Percentiles rank a stretch among this genome's conserved stretches.
These are phyloP conservation scores for Pitangus sulphuratus DNA, from an alignment of 2,797 vertebrate species.

Conservation along the genomic window DNA sequence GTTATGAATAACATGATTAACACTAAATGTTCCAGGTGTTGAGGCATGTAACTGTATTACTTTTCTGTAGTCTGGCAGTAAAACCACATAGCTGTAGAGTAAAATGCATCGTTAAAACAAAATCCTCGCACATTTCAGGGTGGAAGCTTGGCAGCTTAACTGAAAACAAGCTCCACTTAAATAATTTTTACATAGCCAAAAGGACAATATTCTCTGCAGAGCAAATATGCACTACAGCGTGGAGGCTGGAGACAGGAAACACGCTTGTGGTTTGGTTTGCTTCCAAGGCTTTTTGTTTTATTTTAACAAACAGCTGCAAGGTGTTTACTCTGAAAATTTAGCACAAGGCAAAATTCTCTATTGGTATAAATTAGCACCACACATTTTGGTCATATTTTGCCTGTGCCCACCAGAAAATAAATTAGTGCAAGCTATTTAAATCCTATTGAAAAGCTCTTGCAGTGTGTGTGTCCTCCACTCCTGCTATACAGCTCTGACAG, in stretches of 20 bases:
- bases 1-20: neutral
- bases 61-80: conserved; percentile 32
- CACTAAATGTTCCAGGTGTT: neutral
- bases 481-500: neutral
- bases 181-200: conserved; percentile 56
- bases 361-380: conserved; percentile 11
- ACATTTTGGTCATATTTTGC: neutral
- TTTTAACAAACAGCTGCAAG: conserved; percentile 55
- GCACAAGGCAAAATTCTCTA: conserved; percentile 13
- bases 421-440: conserved; percentile 1
- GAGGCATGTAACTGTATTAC: neutral
- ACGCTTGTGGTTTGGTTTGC: conserved; percentile 59
- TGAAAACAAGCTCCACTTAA: conserved; percentile 63
- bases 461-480: neutral
- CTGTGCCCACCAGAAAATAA: conserved; percentile 24
- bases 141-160: conserved; percentile 53
- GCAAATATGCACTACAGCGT: neutral
- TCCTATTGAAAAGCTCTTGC: neutral
- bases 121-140: conserved; percentile 15
- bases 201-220: conserved; percentile 59
- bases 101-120: conserved; percentile 50
- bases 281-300: conserved; percentile 63
- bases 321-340: conserved; percentile 44
- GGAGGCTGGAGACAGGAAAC: conserved; percentile 52
- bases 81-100: conserved; percentile 27